Percentiles rank a stretch among this genome's conserved stretches.
Evolutionary conservation across 2,797 vertebrate species (phyloP).

Genomic region (Artibeus jamaicensis): DNA sequence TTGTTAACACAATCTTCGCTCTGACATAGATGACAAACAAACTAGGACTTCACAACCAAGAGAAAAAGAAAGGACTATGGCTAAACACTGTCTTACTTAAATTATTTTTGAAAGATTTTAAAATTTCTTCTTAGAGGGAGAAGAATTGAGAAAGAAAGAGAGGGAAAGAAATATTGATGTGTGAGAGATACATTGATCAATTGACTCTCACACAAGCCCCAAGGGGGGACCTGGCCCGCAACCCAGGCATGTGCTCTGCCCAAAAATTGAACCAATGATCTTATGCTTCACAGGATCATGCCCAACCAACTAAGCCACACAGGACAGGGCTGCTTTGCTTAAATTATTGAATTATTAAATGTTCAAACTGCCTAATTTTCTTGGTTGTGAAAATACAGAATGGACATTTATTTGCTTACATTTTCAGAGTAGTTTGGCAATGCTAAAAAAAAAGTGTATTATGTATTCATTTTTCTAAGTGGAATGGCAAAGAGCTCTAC

Average conservation of each 20-base stretch:
- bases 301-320: neutral
- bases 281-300: neutral
- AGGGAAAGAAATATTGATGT: neutral
- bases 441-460: conserved; percentile 5
- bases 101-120: neutral
- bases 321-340: neutral
- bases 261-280: neutral
- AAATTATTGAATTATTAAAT: conserved; percentile 8
- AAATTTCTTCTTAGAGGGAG: neutral
- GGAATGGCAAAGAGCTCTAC: neutral
- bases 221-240: neutral
- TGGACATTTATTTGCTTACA: neutral
- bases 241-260: neutral
- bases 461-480: conserved; percentile 21
- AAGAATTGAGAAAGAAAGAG: neutral
- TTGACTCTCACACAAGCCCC: neutral
- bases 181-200: neutral
- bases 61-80: neutral
- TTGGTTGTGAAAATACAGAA: conserved; percentile 25
- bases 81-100: conserved; percentile 7
- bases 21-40: conserved; percentile 28
- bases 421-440: neutral
- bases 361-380: conserved; percentile 3
- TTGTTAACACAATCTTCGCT: conserved; percentile 50
- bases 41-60: neutral